Percentiles rank a stretch among this genome's conserved stretches.
Conservation (phyloP, 2,113 vertebrate species). For the Corythornis vintsioides region DNA sequence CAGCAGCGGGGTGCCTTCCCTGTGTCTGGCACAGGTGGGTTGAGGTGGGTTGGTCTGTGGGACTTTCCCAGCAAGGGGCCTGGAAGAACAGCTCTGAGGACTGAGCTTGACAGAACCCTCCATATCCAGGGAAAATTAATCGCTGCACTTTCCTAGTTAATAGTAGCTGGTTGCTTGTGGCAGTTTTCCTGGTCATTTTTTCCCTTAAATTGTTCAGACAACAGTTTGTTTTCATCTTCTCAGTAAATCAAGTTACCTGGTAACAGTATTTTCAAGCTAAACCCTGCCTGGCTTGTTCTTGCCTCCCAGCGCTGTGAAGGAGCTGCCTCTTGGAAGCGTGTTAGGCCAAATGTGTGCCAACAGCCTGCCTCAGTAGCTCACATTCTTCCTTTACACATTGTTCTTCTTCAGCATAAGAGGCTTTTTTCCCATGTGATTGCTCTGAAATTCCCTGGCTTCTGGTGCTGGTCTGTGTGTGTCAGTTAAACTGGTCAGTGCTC, state of each 20-base stretch:
- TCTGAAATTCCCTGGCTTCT: background rate
- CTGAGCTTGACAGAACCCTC: background rate
- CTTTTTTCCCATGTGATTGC: background rate
- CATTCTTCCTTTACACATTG: background rate
- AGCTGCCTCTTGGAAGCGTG: background rate
- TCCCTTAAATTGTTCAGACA: background rate
- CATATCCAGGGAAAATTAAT: background rate
- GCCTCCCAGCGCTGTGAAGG: background rate
- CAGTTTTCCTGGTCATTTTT: background rate
- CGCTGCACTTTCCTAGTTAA: background rate
- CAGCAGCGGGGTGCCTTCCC: background rate
- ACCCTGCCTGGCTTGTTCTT: background rate
- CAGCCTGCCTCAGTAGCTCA: background rate
- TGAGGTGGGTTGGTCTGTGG: rapidly evolving
- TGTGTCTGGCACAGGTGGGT: rapidly evolving
- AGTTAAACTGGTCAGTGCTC: background rate
- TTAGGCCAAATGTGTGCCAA: background rate
- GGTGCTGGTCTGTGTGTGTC: background rate
- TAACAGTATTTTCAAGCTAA: background rate
- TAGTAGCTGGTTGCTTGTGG: background rate
- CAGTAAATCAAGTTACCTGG: background rate
- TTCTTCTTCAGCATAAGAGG: background rate
- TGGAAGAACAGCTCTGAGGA: background rate
- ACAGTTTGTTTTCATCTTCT: background rate
- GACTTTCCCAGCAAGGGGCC: background rate